phyloP scores from a whole-genome alignment of 2,888 invertebrate genomes.

The Chesias legatella region DNA sequence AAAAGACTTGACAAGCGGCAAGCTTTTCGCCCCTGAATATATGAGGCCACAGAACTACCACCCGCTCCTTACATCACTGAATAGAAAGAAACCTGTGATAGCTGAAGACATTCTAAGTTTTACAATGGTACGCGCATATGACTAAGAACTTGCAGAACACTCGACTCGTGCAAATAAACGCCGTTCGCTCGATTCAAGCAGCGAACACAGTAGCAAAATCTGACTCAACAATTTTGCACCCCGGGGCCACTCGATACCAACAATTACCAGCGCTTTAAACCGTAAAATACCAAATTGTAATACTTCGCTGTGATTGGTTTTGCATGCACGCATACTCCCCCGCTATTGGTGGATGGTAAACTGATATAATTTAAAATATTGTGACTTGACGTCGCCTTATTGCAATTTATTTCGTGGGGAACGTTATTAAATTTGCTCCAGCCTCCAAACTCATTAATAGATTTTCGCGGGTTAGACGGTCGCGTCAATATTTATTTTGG shows the following conservation, averaged over 20 bases:
- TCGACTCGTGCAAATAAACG: no score
- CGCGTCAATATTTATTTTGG: conserved; percentile 25
- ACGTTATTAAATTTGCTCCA: conserved; percentile 66
- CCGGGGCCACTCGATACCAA: conserved; percentile 41
- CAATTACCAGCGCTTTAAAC: conserved; percentile 45
- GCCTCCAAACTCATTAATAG: conserved; percentile 59
- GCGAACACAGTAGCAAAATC: neutral
- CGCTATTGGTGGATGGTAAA: conserved; percentile 63
- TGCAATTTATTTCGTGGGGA: conserved; percentile 73
- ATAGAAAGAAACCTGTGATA: no score
- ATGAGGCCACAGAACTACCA: no score
- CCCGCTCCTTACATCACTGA: no score
- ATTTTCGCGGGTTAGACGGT: conserved; percentile 60
- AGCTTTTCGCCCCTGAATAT: no score
- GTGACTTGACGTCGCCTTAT: conserved; percentile 65
- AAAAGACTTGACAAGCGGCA: no score
- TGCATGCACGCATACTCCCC: conserved; percentile 29
- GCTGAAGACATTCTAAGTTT: no score
- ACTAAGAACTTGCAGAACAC: no score
- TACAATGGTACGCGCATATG: no score
- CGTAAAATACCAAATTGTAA: conserved; percentile 61
- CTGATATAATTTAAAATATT: conserved; percentile 76
- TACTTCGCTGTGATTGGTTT: conserved; percentile 52
- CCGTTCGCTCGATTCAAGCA: neutral
- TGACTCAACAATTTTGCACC: conserved; percentile 24